Conservation (phyloP, 2,113 vertebrate species). For the Ameiurus melas region DNA sequence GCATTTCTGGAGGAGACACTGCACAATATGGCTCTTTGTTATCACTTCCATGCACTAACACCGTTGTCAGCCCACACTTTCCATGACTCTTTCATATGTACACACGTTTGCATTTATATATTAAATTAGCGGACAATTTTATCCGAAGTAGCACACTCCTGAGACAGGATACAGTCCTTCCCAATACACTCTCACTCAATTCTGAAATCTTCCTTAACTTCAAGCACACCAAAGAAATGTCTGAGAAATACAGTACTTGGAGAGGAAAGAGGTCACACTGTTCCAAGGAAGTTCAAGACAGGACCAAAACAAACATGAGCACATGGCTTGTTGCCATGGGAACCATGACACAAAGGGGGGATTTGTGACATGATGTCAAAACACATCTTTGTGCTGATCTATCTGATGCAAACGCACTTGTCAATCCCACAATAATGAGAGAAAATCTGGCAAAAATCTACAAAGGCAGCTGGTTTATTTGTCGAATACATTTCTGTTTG, state of each 20-base stretch:
- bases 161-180: not conserved
- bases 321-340: not conserved
- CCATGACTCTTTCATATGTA: not conserved
- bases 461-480: not conserved
- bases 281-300: not conserved
- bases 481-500: not conserved
- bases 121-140: not conserved
- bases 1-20: not conserved
- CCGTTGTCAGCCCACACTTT: not conserved
- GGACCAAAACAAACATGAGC: slow-evolving; percentile 8
- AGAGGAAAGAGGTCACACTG: not conserved
- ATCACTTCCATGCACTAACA: not conserved
- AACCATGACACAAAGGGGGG: not conserved
- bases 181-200: not conserved
- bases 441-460: not conserved
- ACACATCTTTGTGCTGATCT: not conserved
- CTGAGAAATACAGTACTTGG: no score
- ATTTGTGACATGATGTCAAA: not conserved
- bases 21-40: not conserved
- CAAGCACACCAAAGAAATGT: not conserved
- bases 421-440: not conserved
- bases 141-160: not conserved
- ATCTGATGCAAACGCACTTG: not conserved
- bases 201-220: not conserved
- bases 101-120: not conserved